These are phyloP conservation scores for Tuberolachnus salignus DNA, from an alignment of 2,888 invertebrate species.

Conservation along the genomic window DNA sequence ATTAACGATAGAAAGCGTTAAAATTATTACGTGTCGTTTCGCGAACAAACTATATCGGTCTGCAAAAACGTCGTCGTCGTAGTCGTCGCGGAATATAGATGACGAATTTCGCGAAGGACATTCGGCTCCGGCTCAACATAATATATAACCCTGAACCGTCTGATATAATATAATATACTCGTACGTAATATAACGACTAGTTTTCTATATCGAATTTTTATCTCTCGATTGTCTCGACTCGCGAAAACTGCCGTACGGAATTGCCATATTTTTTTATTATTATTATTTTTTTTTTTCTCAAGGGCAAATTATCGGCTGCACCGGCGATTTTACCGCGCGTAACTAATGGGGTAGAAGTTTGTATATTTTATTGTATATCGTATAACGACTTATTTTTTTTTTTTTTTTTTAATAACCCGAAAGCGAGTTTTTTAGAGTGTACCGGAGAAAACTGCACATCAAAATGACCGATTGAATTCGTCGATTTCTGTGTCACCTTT, in stretches of 20 bases:
- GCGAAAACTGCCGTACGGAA: background rate
- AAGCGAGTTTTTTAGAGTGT: too few relatives aligned
- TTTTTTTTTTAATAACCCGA: too few relatives aligned
- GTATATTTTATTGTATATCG: too few relatives aligned
- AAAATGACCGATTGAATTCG: too few relatives aligned
- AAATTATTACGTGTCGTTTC: constrained; percentile 13
- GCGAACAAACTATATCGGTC: background rate
- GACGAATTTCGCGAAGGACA: constrained; percentile 47
- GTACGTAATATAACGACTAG: background rate
- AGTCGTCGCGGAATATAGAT: constrained; percentile 12
- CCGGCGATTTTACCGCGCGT: background rate
- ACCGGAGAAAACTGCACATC: too few relatives aligned
- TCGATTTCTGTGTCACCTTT: too few relatives aligned
- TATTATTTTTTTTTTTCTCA: background rate
- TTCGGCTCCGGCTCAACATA: background rate
- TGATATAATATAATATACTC: background rate
- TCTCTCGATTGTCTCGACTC: constrained; percentile 37
- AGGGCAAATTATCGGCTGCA: background rate
- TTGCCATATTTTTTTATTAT: background rate
- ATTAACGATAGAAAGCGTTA: constrained; percentile 25
- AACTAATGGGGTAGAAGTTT: background rate
- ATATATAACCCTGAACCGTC: constrained; percentile 41
- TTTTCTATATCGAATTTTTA: constrained; percentile 18
- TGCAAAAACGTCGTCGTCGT: constrained; percentile 1
- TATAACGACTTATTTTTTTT: too few relatives aligned